Evolutionary conservation across 2,797 vertebrate genomes (phyloP).

Genomic region (Eulemur coronatus): DNA sequence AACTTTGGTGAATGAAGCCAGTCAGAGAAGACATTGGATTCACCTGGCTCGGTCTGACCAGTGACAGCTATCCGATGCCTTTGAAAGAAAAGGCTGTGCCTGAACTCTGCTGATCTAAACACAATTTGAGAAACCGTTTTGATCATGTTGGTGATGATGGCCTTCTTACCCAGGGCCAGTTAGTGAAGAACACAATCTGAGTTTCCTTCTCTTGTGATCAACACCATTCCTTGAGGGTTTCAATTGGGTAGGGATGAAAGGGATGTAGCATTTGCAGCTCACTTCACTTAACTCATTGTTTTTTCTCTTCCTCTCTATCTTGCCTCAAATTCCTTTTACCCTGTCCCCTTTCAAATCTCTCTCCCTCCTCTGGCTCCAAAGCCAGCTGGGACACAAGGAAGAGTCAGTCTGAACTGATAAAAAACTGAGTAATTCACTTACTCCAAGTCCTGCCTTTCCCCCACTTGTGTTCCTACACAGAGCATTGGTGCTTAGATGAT

Average conservation of each 20-base stretch:
- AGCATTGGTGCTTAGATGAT: neutral
- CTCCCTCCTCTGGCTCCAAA: neutral
- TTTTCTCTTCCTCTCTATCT: neutral
- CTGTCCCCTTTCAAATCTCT: neutral
- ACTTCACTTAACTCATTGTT: neutral
- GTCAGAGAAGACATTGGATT: neutral
- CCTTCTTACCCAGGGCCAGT: neutral
- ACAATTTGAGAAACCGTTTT: neutral
- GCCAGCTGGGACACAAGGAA: neutral
- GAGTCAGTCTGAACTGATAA: neutral
- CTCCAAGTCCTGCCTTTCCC: neutral
- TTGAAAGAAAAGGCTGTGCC: neutral
- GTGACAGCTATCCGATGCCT: neutral
- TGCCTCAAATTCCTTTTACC: neutral
- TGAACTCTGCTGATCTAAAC: neutral
- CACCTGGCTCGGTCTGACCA: neutral
- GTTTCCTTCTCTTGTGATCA: neutral
- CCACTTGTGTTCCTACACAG: neutral
- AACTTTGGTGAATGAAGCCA: neutral
- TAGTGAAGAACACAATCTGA: neutral
- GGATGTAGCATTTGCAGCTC: neutral
- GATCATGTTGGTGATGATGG: neutral
- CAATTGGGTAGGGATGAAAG: neutral
- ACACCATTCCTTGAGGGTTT: neutral
- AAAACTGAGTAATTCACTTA: constrained; percentile 5